Evolutionary conservation across 2,888 invertebrate genomes (phyloP), one percentile per base, ranked within the genome.

Genomic region (Petrolisthes manimaculis): DNA sequence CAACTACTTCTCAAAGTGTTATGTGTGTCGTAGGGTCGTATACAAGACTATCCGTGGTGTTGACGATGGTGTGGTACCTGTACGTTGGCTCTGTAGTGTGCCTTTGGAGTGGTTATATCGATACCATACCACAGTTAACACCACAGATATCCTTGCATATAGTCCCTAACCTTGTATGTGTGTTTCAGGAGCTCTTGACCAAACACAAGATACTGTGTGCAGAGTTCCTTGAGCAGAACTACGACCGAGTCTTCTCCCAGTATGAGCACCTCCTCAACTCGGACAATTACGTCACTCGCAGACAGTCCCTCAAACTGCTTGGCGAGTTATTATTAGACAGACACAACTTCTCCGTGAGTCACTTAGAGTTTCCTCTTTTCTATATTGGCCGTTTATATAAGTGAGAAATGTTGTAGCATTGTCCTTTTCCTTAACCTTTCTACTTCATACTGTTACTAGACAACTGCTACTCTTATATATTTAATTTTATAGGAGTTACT

Each of bases 231-330:
- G 99, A 99, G 95, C 95, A 96, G 92, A 99, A 99, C 95, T 99
- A 99, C 93, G 99, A 99, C 94, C 96, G 96, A 94, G 99, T 99
- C 92, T 99, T 99, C 94, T 95, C 95, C 92, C 87, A 91, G 75
- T 99, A 99, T 94, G 99, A 99, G 94, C 96, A 97, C 93, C 95
- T 99, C 93, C 95, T 99, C 92, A 98, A 98, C 94, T 99, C 99
- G 21, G 99, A 99, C 94, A 99, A 99, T 94, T 99, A 99, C 94
- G 99, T 99, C 91, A 99, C 99, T 89, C 96, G 99, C 92, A 95
- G 99, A 93, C 99, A 99, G 94, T 99, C 99, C 93, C 95, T 99
- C 92, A 99, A 99, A 95, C 94, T 99, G 92, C 95, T 99, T 90
- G 99, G 99, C 69, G 99, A 99, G 94, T 94, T 99, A 92, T 94